Evolutionary conservation across 2,113 vertebrate species (phyloP), one percentile per base, ranked within the genome.

Genomic region (Illadopsis cleaveri): DNA sequence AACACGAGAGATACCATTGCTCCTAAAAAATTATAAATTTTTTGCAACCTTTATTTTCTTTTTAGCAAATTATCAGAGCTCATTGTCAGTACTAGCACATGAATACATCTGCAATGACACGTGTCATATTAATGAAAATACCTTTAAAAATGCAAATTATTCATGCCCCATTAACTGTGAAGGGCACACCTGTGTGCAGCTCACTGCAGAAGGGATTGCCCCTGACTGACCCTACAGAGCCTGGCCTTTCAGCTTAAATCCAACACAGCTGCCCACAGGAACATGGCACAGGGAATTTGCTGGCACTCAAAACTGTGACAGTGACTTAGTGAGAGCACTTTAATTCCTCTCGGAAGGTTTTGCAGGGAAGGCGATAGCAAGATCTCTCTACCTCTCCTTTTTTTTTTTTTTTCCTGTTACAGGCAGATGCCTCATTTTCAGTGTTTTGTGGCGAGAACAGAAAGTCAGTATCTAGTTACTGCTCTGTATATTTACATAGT

Each of bases 401-500:
- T 58, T 35, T 40, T 56, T 30, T 28, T 10, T 47, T 33, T 8
- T 9, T 10, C 4, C 62, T 30, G 2, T 40, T 72, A 65, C 31
- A 58, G 56, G 38, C 21, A 82, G 75, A 90, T 50, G 31, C 22
- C 28, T 78, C 13, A 6, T 51, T 70, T 89, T 57, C 57, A 65
- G 22, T 11, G 19, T 83, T 54, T 51, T 23, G 28, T 28, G 61
- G 38, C 33, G 3, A 15, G 50, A 76, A 62, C 78, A 50, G 44
- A 48, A 76, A 96, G 53, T 48, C 73, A 45, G 22, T 45, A 51
- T 58, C 66, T 42, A 69, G 71, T 85, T 78, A 79, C 22, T 42
- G 51, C 28, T 66, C 69, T 82, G 66, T 91, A 35, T 83, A 92
- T 91, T 93, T 96, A 94, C 31, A 61, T 14, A 62, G 73, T 16